Conservation (phyloP, 2,888 invertebrate species). For the Leucoptera coffeella region DNA sequence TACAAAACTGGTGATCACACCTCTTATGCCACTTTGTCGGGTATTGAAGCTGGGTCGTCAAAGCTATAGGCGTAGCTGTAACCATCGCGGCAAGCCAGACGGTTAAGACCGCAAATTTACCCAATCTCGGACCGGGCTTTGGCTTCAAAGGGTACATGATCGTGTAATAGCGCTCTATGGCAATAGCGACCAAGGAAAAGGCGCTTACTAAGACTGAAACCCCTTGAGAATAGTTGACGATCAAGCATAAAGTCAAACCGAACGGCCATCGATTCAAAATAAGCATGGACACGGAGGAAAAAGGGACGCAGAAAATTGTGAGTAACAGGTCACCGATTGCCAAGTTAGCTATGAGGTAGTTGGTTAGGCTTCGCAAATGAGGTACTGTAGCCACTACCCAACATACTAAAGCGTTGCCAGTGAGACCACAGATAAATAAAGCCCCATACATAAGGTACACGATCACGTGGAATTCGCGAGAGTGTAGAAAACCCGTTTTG, state of each 20-base stretch:
- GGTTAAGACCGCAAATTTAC: slow-evolving; percentile 60
- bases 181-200: slow-evolving; percentile 86
- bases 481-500: no score
- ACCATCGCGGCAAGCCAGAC: slow-evolving; percentile 74
- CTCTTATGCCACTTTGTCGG: slow-evolving; percentile 55
- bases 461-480: slow-evolving; percentile 59
- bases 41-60: slow-evolving; percentile 63
- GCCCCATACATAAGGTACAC: slow-evolving; percentile 67
- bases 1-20: no score
- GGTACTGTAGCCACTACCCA: slow-evolving; percentile 79
- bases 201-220: slow-evolving; percentile 80
- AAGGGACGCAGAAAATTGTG: slow-evolving; percentile 86
- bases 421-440: slow-evolving; percentile 64
- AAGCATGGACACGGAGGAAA: slow-evolving; percentile 76
- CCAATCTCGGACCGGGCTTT: slow-evolving; percentile 65
- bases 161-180: slow-evolving; percentile 83
- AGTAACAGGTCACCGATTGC: slow-evolving; percentile 87
- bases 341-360: slow-evolving; percentile 85
- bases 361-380: slow-evolving; percentile 87
- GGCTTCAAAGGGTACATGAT: slow-evolving; percentile 85
- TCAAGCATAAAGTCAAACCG: slow-evolving; percentile 71
- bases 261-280: slow-evolving; percentile 87
- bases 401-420: slow-evolving; percentile 77
- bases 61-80: slow-evolving; percentile 75
- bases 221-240: slow-evolving; percentile 78